Conservation (phyloP, 1,140 invertebrate genomes). For the Meloidogyne floridensis region DNA sequence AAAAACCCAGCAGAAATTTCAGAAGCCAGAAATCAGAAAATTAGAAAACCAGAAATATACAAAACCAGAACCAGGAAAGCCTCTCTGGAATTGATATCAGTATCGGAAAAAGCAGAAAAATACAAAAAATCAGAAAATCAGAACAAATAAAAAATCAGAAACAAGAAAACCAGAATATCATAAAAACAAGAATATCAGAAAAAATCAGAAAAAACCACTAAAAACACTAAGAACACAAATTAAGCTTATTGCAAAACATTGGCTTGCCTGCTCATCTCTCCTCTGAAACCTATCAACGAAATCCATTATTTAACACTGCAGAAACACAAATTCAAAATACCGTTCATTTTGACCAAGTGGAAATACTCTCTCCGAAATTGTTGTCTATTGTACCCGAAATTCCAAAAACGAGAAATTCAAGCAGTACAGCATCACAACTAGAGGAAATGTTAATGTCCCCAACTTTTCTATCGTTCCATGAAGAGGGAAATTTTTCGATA, state of each 20-base stretch:
- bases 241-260: neutral
- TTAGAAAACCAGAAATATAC: neutral
- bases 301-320: neutral
- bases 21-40: neutral
- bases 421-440: neutral
- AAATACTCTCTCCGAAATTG: slow-evolving; percentile 39
- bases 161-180: too few relatives aligned
- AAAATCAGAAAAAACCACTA: too few relatives aligned
- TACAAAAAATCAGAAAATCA: too few relatives aligned
- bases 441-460: slow-evolving; percentile 34
- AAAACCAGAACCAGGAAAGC: too few relatives aligned
- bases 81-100: too few relatives aligned
- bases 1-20: neutral
- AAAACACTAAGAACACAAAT: neutral
- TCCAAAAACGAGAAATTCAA: neutral
- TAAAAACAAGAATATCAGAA: too few relatives aligned
- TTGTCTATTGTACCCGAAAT: slow-evolving; percentile 29
- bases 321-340: slow-evolving; percentile 12
- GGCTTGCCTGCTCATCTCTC: neutral
- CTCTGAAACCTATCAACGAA: neutral
- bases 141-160: too few relatives aligned
- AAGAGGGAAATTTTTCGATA: slow-evolving; percentile 37
- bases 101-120: too few relatives aligned
- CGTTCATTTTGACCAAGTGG: neutral
- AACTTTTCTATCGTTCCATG: slow-evolving; percentile 40